Percentiles rank a stretch among this genome's conserved stretches.
These are phyloP conservation scores for Lissonota sp. DNA, from an alignment of 2,888 invertebrate species.

Conservation along the genomic window DNA sequence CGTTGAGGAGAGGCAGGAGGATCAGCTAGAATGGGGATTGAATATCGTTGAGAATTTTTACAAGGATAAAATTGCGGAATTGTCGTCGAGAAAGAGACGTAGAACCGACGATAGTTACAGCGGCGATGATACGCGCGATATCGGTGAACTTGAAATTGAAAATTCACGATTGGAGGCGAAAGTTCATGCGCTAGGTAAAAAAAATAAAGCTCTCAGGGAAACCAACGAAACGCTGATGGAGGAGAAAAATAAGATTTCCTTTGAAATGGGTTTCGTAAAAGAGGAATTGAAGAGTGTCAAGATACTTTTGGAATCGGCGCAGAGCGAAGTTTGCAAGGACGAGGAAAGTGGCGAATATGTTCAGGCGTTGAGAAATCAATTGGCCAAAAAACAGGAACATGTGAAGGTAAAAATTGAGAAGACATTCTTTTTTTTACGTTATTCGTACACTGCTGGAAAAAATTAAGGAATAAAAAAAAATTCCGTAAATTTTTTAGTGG, in stretches of 20 bases:
- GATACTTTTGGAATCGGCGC: conserved; percentile 70
- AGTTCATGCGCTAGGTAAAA: conserved; percentile 71
- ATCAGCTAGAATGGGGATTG: conserved; percentile 75
- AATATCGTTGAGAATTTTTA: conserved; percentile 76
- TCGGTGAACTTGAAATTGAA: conserved; percentile 72
- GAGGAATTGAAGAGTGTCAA: conserved; percentile 74
- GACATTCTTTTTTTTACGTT: conserved; percentile 10
- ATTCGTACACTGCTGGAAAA: not conserved
- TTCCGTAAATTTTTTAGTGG: no score
- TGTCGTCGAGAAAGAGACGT: conserved; percentile 68
- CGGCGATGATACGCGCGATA: conserved; percentile 38
- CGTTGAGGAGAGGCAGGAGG: conserved; percentile 77
- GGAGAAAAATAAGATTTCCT: conserved; percentile 74
- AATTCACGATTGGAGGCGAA: conserved; percentile 71
- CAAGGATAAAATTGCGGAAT: conserved; percentile 70
- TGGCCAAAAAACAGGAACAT: conserved; percentile 72
- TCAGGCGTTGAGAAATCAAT: conserved; percentile 72
- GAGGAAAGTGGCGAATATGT: conserved; percentile 68
- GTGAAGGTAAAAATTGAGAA: conserved; percentile 71
- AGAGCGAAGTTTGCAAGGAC: conserved; percentile 67
- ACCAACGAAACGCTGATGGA: conserved; percentile 67
- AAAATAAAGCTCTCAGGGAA: conserved; percentile 70
- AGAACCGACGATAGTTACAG: conserved; percentile 63
- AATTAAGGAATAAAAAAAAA: not conserved
- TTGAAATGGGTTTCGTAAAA: conserved; percentile 73